Evolutionary conservation across 2,113 vertebrate genomes (phyloP), one percentile per base, ranked within the genome.

Genomic region (Corvus moneduloides): DNA sequence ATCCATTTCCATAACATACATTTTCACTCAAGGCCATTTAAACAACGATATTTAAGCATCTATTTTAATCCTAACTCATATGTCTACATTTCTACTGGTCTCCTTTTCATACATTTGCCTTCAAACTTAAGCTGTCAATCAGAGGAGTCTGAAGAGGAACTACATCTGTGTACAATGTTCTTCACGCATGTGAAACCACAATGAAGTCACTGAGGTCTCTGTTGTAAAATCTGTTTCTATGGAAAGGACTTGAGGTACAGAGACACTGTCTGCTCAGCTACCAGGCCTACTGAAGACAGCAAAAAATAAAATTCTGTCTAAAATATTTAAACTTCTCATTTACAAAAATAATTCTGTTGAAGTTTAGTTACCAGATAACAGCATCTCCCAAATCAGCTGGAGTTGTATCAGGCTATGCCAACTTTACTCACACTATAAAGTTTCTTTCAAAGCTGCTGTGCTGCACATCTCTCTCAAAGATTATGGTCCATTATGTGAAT

Each of bases 141-240:
- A 81, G 68, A 87, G 35, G 16, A 81, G 24, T 24, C 32, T 72
- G 52, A 85, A 52, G 74, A 93, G 87, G 74, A 95, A 85, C 48
- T 21, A 8, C 56, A 13, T 48, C 30, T 77, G 48, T 3, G 1
- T 26, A 6, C 33, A 16, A 19, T 1, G 28, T 58, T 69, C 68
- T 71, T 69, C 33, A 84, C 0, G 1, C 18, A 43, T 3, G 7
- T 39, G 48, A 95, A 97, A 92, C 95, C 96, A 86, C 94, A 83
- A 9, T 83, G 92, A 96, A 77, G 95, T 96, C 96, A 95, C 71
- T 62, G 24, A 88, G 28, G 54, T 16, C 66, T 80, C 68, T 86
- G 71, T 23, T 3, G 22, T 56, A 64, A 87, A 78, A 61, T 44
- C 78, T 64, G 63, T 72, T 93, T 66, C 71, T 76, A 12, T 20